Evolutionary conservation across 2,797 vertebrate genomes (phyloP), one percentile per base, ranked within the genome.

Genomic region (Hozukius guyotensis): DNA sequence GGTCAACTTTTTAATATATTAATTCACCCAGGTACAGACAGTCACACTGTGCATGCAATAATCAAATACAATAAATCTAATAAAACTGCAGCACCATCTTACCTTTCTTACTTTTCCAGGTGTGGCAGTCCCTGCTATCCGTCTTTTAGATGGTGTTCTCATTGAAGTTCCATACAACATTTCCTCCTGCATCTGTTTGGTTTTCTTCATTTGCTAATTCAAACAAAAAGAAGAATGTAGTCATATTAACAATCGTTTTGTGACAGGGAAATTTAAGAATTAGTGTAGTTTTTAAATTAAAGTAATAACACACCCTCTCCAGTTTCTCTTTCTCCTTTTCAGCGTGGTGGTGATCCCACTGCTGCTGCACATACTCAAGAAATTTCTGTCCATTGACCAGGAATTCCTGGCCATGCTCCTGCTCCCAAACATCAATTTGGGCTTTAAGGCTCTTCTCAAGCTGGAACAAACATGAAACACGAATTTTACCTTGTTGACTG

Each of bases 301-400:
- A 71, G 13, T 14, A 66, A 49, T 27, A 24, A 49, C 42, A 91
- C 82, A 99, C 98, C 87, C 98, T 88, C 31, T 99, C 98, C 81
- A 96, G 94, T 77, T 97, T 98, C 87, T 98, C 97, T 38, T 77
- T 93, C 90, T 99, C 99, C 60, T 98, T 99, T 72, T 99, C 97
- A 29, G 94, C 14, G 0, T 83, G 96, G 73, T 97, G 96, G 0
- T 94, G 34, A 55, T 96, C 95, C 99, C 98, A 98, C 85, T 98
- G 97, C 77, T 97, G 95, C 0, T 90, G 64, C 72, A 99, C 96
- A 0, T 97, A 97, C 10, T 96, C 95, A 75, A 97, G 93, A 89
- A 99, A 98, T 34, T 92, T 95, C 93, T 97, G 97, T 2, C 96
- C 97, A 1, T 95, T 95, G 42, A 99, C 95, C 71, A 95, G 91